These are phyloP conservation scores for Cyanoderma ruficeps DNA, from an alignment of 2,113 vertebrate species.

Conservation along the genomic window DNA sequence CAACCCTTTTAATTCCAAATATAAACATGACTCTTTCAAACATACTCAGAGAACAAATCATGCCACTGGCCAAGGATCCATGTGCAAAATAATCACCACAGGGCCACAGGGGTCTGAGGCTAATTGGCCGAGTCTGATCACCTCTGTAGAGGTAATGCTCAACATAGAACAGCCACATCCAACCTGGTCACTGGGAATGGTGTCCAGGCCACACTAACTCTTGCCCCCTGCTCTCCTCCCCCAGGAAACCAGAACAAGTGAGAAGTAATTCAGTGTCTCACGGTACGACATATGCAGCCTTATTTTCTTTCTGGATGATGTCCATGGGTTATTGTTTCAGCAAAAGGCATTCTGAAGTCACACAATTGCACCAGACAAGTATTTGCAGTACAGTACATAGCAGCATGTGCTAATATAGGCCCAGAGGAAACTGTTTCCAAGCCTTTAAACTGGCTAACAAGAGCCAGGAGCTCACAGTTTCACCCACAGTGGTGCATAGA, in stretches of 20 bases:
- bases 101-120: background rate
- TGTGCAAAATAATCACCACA: fast-evolving
- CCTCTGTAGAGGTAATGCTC: background rate
- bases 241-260: fast-evolving
- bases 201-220: background rate
- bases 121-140: background rate
- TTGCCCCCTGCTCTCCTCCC: background rate
- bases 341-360: background rate
- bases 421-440: background rate
- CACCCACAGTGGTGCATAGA: background rate
- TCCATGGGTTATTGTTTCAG: background rate
- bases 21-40: background rate
- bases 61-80: background rate
- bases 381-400: background rate
- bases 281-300: background rate
- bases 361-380: background rate
- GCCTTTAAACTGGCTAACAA: background rate
- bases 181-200: background rate
- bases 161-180: background rate
- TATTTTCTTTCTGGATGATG: background rate
- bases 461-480: background rate
- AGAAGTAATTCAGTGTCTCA: background rate
- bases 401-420: background rate
- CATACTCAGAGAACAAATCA: background rate
- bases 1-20: background rate